A percentile compares a stretch with the other conserved stretches of the same genome.
Evolutionary conservation across 2,888 invertebrate genomes (phyloP).

Genomic region (Schizaphis graminum): DNA sequence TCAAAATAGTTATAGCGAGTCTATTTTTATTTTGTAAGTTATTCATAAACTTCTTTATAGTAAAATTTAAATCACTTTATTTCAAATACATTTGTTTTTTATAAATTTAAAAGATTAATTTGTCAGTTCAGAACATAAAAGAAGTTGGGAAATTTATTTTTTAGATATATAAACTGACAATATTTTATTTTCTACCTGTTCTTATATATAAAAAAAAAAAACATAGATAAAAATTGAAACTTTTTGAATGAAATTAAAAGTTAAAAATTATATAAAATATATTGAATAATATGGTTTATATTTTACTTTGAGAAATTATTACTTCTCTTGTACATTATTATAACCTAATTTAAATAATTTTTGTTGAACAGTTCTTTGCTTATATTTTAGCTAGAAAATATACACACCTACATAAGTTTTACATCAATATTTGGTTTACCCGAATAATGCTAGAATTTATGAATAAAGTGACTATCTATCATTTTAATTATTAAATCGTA

Average conservation of each 20-base stretch:
- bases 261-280: not conserved
- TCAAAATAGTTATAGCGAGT: not conserved
- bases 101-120: not conserved
- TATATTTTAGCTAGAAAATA: not conserved
- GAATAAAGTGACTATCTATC: not conserved
- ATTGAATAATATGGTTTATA: not conserved
- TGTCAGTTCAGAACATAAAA: not conserved
- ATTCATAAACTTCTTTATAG: not conserved
- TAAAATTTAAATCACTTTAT: not conserved
- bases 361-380: not conserved
- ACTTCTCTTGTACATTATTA: not conserved
- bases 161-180: not conserved
- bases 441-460: not conserved
- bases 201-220: not conserved
- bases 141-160: not conserved
- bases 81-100: not conserved
- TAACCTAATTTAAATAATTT: conserved; percentile 5
- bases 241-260: conserved; percentile 16
- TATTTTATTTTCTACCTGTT: not conserved
- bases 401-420: not conserved
- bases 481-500: not conserved
- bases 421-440: not conserved
- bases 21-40: not conserved
- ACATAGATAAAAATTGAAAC: not conserved
- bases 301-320: not conserved